Conservation (phyloP, 2,888 invertebrate species). For the Blomia tropicalis region DNA sequence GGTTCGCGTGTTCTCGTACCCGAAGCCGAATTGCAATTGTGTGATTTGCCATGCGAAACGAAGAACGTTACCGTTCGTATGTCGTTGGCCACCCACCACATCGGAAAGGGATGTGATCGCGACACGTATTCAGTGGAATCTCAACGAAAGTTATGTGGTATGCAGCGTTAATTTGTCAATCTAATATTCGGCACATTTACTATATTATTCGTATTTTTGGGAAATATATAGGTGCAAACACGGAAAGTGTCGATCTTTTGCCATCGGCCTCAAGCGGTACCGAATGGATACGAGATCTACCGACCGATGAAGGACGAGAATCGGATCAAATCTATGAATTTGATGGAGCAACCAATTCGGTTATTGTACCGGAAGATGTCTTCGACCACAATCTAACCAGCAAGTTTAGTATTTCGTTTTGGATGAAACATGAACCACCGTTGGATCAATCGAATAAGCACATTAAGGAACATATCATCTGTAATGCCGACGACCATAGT, state of each 20-base stretch:
- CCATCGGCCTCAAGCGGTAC: slow-evolving; percentile 57
- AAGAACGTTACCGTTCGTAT: slow-evolving; percentile 41
- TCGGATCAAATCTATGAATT: slow-evolving; percentile 71
- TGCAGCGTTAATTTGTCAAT: slow-evolving; percentile 30
- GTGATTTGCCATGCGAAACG: slow-evolving; percentile 39
- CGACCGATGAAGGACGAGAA: slow-evolving; percentile 41
- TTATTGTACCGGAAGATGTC: slow-evolving; percentile 58
- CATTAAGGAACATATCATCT: slow-evolving; percentile 86
- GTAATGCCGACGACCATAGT: slow-evolving; percentile 95
- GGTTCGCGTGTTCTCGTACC: slow-evolving; percentile 65
- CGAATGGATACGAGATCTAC: slow-evolving; percentile 64
- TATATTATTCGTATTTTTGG: background rate
- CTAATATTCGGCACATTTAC: too few species aligned
- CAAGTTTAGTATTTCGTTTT: slow-evolving; percentile 76
- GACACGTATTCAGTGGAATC: slow-evolving; percentile 76
- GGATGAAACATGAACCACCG: slow-evolving; percentile 78
- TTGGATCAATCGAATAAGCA: slow-evolving; percentile 51
- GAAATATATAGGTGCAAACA: slow-evolving; percentile 47
- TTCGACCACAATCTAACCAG: slow-evolving; percentile 59
- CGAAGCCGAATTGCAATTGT: slow-evolving; percentile 50
- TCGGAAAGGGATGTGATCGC: slow-evolving; percentile 87
- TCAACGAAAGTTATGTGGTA: slow-evolving; percentile 65
- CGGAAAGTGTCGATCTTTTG: slow-evolving; percentile 66
- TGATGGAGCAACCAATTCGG: slow-evolving; percentile 74
- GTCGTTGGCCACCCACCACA: slow-evolving; percentile 60